Base-by-base conservation (phyloP, 2,113 vertebrate species). In the Apodemus sylvaticus region DNA sequence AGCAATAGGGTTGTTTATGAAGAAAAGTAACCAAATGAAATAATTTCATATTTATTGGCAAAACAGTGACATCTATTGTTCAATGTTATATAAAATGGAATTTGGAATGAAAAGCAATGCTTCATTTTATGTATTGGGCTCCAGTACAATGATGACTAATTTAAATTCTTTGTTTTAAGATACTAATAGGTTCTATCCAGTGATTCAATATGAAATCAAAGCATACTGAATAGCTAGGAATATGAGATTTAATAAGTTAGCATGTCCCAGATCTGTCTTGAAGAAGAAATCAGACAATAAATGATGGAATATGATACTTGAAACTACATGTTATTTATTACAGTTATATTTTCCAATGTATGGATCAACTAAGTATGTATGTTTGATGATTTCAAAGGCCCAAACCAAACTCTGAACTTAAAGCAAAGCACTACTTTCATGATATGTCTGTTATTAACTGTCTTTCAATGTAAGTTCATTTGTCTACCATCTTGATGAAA, bases 21-120 rank as follows among this genome's bases (percentile, higher is more conserved):
- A 97, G 90, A 94, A 98, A 97, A 97, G 95, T 92, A 96, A 97
- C 97, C 96, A 94, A 96, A 90, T 92, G 68, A 97, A 98, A 96
- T 97, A 94, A 91, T 97, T 90, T 81, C 90, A 87, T 91, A 81
- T 36, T 89, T 98, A 97, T 98, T 97, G 96, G 97, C 96, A 98
- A 98, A 98, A 98, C 85, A 98, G 98, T 98, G 98, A 98, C 98
- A 98, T 98, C 98, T 98, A 97, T 98, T 98, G 98, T 98, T 98
- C 92, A 19, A 31, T 96, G 39, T 94, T 97, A 97, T 97, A 83
- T 95, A 96, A 97, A 96, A 92, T 96, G 19, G 5, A 96, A 96
- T 96, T 94, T 79, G 86, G 95, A 96, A 94, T 95, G 68, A 96
- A 71, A 86, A 97, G 53, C n/a, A 97, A 64, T 86, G 85, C 9